These are phyloP conservation scores for Trachelus iudaicus DNA, from an alignment of 2,888 invertebrate species.

Conservation along the genomic window DNA sequence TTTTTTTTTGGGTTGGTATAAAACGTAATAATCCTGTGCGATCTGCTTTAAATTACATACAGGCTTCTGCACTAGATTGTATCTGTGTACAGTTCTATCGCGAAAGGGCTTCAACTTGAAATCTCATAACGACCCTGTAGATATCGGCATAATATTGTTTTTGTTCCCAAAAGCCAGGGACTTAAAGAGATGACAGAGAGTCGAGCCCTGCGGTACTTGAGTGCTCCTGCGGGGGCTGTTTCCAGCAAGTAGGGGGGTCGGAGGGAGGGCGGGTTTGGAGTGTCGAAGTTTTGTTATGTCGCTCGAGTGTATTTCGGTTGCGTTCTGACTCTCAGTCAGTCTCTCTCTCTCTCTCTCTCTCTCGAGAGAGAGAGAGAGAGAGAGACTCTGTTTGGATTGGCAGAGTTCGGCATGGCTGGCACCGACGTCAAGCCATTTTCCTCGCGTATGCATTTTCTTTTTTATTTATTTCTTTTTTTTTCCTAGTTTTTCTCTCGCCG, in stretches of 20 bases:
- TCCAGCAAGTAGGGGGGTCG: not conserved
- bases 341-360: too few species aligned
- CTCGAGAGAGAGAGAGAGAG: too few species aligned
- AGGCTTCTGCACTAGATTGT: not conserved
- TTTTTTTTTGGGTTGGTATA: not conserved
- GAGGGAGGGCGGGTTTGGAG: not conserved
- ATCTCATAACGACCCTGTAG: not conserved
- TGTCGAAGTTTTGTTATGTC: conserved; percentile 13
- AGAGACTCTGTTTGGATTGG: conserved; percentile 29
- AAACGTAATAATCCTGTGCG: not conserved
- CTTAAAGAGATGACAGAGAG: not conserved
- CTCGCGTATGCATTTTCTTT: not conserved
- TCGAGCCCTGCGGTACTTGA: not conserved
- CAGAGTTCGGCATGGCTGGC: conserved; percentile 19
- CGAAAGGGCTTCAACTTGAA: not conserved
- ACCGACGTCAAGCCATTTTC: not conserved
- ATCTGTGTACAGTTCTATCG: not conserved
- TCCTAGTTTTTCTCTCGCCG: not conserved
- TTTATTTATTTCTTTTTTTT: not conserved
- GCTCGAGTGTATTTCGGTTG: conserved; percentile 17
- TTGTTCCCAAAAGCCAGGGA: not conserved
- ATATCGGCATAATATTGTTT: not conserved
- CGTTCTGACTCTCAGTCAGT: conserved; percentile 17
- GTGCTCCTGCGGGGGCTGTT: conserved; percentile 4
- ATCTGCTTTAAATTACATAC: not conserved